Evolutionary conservation across 2,113 vertebrate species (phyloP), one percentile per base, ranked within the genome.

Genomic region (Sapajus apella): DNA sequence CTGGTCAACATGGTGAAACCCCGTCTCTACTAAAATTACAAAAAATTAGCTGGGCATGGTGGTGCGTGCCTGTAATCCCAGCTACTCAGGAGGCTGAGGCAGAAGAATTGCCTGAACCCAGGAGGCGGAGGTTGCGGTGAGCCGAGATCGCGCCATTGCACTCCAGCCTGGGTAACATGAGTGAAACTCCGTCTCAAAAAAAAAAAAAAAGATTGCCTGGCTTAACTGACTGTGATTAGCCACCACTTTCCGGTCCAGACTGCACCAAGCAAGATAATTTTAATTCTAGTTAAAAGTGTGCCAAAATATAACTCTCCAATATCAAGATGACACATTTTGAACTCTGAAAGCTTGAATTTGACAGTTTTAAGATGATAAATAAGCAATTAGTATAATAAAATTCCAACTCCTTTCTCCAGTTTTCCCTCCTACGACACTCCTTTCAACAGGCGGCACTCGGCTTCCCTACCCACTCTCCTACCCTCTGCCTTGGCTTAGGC

Each of bases 351-450:
- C 80, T 35, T 95, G 56, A 64, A 56, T 81, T 7, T 82, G 86
- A 91, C 18, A 68, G 47, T 95, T 94, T 85, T 68, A 95, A 91
- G 64, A 84, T 58, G 87, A 76, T 16, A 90, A 35, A 30, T 76
- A 83, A 95, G 17, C 40, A 90, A 73, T 56, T 66, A 72, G 9
- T 23, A 84, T 21, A 90, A 18, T 50, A 86, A 89, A 64, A 87
- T 52, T 86, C 40, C 61, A 72, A 77, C 6, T 70, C 37, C 89
- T 77, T 35, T 80, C 20, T 66, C 43, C 25, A 86, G 13, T 52
- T 50, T 87, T 73, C 56, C 40, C n/a, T 21, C 45, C 58, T 7
- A 70, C 10, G 56, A 2, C 3, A 8, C 2, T 64, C 47, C 20
- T 55, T 50, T 66, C 50, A 76, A 30, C 6, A 72, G 56, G 61